Base-by-base conservation (phyloP, 2,888 invertebrate genomes). In the Pterobdella sp. region DNA sequence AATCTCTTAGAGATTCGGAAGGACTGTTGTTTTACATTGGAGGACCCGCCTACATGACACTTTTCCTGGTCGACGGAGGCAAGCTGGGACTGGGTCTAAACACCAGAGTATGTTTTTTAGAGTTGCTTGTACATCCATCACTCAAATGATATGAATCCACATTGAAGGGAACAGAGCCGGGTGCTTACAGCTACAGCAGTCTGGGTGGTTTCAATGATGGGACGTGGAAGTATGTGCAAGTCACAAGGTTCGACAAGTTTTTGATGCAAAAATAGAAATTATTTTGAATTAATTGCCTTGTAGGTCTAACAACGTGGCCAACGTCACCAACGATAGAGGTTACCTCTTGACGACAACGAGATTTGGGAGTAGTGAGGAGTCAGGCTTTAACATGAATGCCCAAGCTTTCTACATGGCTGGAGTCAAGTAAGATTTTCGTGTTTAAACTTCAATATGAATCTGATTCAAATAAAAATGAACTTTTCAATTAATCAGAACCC, bases 1-100 rank as follows among this genome's bases (percentile, higher is more conserved):
- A n/a, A n/a, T n/a, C n/a, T n/a, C 67, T 26, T 72, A 77, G 77
- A 63, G 76, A 76, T 4, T 29, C 42, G 0, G 10, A 67, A n/a
- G 77, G 78, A 2, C 29, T 78, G 34, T 37, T 78, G 49, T 77
- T 78, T 56, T 78, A 75, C 73, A 71, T 77, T 26, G 78, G 77
- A 7, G 77, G 77, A 2, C 78, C 78, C 1, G 78, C 78, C 26
- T 77, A 77, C 52, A 72, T 78, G 49, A 36, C 68, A 1, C 69
- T 75, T n/a, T 78, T 68, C 67, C 26, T 78, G 37, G 70, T 72
- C 56, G 29, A 29, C 10, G 34, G 60, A 29, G 78, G 78, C 10
- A 60, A 60, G 7, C 73, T 78, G 0, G 75, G 72, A 10, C 73
- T 78, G 14, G 77, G 76, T 2, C 70, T 78, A 14, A 78, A 78